Evolutionary conservation across 2,113 vertebrate genomes (phyloP).

Genomic region (Chiloscyllium plagiosum): DNA sequence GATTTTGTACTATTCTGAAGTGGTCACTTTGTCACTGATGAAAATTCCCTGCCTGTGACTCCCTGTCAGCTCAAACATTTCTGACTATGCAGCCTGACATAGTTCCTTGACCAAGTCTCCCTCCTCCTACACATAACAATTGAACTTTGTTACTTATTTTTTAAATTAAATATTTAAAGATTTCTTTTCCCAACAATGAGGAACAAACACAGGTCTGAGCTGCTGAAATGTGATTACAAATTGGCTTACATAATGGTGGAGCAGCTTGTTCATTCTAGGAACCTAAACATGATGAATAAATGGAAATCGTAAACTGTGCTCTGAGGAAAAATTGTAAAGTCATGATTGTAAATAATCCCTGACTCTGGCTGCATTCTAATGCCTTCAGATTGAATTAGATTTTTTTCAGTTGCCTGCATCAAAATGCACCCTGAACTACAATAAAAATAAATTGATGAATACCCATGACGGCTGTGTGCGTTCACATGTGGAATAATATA

Average conservation of each 20-base stretch:
- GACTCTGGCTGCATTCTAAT: neutral
- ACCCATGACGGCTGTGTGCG: neutral
- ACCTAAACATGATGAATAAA: neutral
- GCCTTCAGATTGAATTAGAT: neutral
- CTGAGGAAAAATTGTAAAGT: neutral
- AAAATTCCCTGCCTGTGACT: neutral
- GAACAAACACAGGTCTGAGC: neutral
- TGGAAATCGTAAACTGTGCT: neutral
- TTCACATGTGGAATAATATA: neutral
- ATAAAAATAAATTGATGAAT: neutral
- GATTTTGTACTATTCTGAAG: neutral
- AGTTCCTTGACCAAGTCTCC: neutral
- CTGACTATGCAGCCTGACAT: neutral
- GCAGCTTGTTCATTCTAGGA: neutral
- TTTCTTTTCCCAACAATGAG: neutral
- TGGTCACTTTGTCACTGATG: neutral
- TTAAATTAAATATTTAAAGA: neutral
- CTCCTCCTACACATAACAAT: neutral
- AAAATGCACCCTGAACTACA: neutral
- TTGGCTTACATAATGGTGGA: neutral
- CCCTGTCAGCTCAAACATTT: neutral
- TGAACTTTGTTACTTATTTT: neutral
- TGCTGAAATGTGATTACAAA: neutral
- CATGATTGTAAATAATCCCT: neutral
- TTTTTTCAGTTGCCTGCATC: neutral